phyloP scores from a whole-genome alignment of 2,113 vertebrate genomes.

The Hemicordylus capensis region DNA sequence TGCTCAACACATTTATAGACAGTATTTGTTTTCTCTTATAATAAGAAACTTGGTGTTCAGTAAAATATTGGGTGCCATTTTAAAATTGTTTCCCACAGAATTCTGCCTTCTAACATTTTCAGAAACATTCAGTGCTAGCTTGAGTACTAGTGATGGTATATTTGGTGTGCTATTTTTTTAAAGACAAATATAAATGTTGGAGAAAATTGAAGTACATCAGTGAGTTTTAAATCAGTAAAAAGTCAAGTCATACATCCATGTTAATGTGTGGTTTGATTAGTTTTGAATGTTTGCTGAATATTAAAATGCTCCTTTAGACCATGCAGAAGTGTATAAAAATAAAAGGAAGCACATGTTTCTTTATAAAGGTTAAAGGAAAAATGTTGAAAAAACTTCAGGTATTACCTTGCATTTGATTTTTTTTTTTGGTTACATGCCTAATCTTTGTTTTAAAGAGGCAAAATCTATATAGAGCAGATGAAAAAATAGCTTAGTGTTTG shows the following conservation, averaged over 20 bases:
- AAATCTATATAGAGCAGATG: slow-evolving; percentile 79
- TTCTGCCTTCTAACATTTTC: slow-evolving; percentile 79
- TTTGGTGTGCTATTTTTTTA: slow-evolving; percentile 78
- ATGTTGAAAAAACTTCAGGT: slow-evolving; percentile 56
- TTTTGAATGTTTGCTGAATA: slow-evolving; percentile 79
- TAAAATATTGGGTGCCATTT: slow-evolving; percentile 72
- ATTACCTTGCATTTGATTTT: slow-evolving; percentile 60
- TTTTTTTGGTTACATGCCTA: slow-evolving; percentile 70
- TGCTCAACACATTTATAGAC: slow-evolving; percentile 74
- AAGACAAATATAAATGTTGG: slow-evolving; percentile 71
- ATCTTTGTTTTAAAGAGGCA: slow-evolving; percentile 72
- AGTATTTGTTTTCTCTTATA: slow-evolving; percentile 69
- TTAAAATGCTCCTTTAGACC: slow-evolving; percentile 59
- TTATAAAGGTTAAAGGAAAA: slow-evolving; percentile 54
- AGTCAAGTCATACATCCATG: slow-evolving; percentile 74
- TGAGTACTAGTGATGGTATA: slow-evolving; percentile 82
- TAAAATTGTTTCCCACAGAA: slow-evolving; percentile 74
- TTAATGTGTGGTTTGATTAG: slow-evolving; percentile 75
- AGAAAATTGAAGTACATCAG: slow-evolving; percentile 61
- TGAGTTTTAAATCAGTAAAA: slow-evolving; percentile 71
- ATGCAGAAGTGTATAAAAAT: slow-evolving; percentile 66
- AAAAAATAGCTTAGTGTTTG: slow-evolving; percentile 86
- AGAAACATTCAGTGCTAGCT: slow-evolving; percentile 79
- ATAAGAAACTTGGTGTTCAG: slow-evolving; percentile 70
- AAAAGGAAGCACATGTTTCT: slow-evolving; percentile 77